phyloP scores from a whole-genome alignment of 2,113 vertebrate genomes.

The Anhinga anhinga region DNA sequence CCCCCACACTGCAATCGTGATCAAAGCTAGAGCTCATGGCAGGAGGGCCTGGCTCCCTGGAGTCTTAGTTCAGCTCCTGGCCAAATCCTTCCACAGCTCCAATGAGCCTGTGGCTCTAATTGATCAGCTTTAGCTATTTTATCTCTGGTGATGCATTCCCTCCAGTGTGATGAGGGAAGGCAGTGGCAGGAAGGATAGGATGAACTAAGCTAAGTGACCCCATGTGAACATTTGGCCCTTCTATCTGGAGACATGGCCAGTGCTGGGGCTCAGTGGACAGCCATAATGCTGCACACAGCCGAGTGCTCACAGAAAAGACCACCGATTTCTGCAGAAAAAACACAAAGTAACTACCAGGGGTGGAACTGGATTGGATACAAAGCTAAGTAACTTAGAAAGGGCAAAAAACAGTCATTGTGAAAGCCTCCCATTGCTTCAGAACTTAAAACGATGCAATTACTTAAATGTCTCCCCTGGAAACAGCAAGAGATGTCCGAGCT shows the following conservation, averaged over 20 bases:
- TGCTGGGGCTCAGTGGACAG: not conserved
- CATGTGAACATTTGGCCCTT: not conserved
- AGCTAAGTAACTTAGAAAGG: not conserved
- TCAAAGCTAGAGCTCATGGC: not conserved
- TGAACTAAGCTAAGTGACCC: not conserved
- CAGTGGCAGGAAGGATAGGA: not conserved
- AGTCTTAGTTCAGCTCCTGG: not conserved
- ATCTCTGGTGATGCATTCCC: not conserved
- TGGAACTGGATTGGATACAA: not conserved
- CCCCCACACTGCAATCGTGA: not conserved
- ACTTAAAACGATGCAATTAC: not conserved
- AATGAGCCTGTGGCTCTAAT: not conserved
- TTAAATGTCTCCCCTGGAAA: not conserved
- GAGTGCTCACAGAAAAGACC: no score
- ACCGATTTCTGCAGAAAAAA: not conserved
- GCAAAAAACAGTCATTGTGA: not conserved
- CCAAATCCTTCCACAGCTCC: not conserved
- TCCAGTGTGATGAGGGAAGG: not conserved
- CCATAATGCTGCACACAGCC: rapidly evolving
- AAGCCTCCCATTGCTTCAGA: not conserved
- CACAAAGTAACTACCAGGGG: not conserved
- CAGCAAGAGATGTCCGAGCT: not conserved
- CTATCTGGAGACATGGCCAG: not conserved
- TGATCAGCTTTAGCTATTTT: not conserved
- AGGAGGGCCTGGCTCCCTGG: not conserved